These are phyloP conservation scores for Hyalella azteca DNA, from an alignment of 2,888 invertebrate genomes.

Conservation along the genomic window DNA sequence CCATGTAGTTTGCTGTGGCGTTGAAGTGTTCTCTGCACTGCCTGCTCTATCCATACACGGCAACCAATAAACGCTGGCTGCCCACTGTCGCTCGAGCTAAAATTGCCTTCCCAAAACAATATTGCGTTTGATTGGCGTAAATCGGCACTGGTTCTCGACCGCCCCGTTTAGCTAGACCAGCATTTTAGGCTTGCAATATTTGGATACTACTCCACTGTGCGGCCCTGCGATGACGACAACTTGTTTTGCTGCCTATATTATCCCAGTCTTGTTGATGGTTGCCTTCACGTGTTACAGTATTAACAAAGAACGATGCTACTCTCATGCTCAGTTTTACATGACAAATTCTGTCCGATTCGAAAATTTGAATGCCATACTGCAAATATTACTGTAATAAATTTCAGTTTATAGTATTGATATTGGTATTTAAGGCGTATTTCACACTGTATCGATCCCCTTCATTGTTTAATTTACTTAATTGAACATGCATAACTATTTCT, in stretches of 20 bases:
- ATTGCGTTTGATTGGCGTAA: slow-evolving; percentile 36
- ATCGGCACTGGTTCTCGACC: not conserved
- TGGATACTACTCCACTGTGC: slow-evolving; percentile 1
- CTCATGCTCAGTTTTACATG: not conserved
- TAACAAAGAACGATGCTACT: not conserved
- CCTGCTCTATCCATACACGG: too few relatives aligned
- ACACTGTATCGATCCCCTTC: too few relatives aligned
- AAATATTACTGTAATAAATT: too few relatives aligned
- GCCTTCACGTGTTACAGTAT: not conserved
- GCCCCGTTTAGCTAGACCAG: not conserved
- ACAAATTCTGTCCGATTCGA: not conserved
- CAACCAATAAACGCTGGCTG: slow-evolving; percentile 2
- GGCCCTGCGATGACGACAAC: not conserved
- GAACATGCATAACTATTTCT: too few relatives aligned
- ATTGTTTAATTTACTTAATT: too few relatives aligned
- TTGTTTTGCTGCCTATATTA: slow-evolving; percentile 2
- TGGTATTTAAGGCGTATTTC: too few relatives aligned
- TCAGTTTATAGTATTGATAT: too few relatives aligned
- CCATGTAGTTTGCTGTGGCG: too few relatives aligned
- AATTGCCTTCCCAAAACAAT: slow-evolving; percentile 26
- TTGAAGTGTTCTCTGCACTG: too few relatives aligned
- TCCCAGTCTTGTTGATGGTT: not conserved
- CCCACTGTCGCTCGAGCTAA: slow-evolving; percentile 7
- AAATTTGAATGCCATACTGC: too few relatives aligned
- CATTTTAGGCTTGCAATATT: slow-evolving; percentile 15